Evolutionary conservation across 2,113 vertebrate species (phyloP).

Genomic region (Arenaria interpres): DNA sequence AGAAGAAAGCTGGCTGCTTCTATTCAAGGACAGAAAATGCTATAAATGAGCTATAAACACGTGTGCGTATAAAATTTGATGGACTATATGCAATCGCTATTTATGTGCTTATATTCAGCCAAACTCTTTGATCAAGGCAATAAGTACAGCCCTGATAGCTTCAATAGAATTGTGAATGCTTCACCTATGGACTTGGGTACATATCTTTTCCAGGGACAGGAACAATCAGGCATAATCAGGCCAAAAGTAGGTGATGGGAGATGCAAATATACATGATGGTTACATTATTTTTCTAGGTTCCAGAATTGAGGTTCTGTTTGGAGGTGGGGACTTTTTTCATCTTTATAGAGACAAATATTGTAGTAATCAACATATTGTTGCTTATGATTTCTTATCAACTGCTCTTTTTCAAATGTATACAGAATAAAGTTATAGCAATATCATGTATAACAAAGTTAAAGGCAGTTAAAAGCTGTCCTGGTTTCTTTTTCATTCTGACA

Average conservation of each 20-base stretch:
- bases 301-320: not conserved
- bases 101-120: not conserved
- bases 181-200: not conserved
- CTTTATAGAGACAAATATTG: not conserved
- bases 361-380: not conserved
- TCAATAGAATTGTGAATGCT: not conserved
- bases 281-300: not conserved
- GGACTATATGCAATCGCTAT: not conserved
- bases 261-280: not conserved
- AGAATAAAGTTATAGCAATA: not conserved
- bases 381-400: not conserved
- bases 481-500: not conserved
- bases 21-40: not conserved
- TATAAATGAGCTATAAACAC: not conserved
- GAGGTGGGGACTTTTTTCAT: rapidly evolving
- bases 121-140: not conserved
- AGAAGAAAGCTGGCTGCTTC: not conserved
- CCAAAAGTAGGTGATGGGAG: not conserved
- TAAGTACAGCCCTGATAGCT: not conserved
- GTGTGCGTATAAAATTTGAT: not conserved
- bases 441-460: not conserved
- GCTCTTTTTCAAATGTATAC: not conserved
- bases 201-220: not conserved
- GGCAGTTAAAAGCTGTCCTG: not conserved
- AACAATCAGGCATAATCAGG: not conserved